Evolutionary conservation across 2,113 vertebrate species (phyloP).

Genomic region (Macquaria australasica): DNA sequence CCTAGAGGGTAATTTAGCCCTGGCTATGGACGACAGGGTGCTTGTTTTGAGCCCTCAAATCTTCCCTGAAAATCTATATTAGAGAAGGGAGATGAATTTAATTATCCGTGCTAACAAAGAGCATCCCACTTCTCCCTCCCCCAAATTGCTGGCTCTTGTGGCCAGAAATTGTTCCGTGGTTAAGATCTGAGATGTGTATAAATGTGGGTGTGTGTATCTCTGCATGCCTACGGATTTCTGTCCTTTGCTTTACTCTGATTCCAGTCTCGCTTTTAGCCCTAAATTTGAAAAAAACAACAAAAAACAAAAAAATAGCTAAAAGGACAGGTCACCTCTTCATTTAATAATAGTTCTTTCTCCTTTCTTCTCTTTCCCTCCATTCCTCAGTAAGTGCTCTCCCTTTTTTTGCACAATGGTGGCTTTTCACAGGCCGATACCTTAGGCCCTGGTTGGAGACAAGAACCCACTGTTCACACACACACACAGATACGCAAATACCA

Average conservation of each 20-base stretch:
- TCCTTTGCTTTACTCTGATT: slow-evolving; percentile 10
- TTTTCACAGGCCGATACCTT: slow-evolving; percentile 63
- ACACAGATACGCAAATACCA: slow-evolving; percentile 5
- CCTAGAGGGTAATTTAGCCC: slow-evolving; percentile 34
- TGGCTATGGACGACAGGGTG: slow-evolving; percentile 18
- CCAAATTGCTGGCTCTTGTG: slow-evolving; percentile 36
- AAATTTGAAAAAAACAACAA: not conserved
- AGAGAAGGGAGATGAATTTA: slow-evolving; percentile 55
- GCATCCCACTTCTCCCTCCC: slow-evolving; percentile 14
- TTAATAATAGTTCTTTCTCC: not conserved
- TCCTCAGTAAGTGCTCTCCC: slow-evolving; percentile 16
- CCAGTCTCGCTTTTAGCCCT: not conserved
- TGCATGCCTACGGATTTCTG: not conserved
- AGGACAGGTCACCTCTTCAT: not conserved
- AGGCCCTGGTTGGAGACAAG: slow-evolving; percentile 54
- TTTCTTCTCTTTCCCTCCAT: slow-evolving; percentile 12
- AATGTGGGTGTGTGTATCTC: slow-evolving; percentile 8
- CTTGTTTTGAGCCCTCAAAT: slow-evolving; percentile 60
- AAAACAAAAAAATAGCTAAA: not conserved
- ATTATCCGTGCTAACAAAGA: slow-evolving; percentile 64
- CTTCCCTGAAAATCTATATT: slow-evolving; percentile 59
- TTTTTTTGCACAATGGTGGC: slow-evolving; percentile 64
- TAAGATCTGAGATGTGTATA: slow-evolving; percentile 29
- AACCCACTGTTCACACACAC: slow-evolving; percentile 56
- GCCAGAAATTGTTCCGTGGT: slow-evolving; percentile 44